Conservation (phyloP, 2,113 vertebrate genomes). For the Malurus cyaneus region DNA sequence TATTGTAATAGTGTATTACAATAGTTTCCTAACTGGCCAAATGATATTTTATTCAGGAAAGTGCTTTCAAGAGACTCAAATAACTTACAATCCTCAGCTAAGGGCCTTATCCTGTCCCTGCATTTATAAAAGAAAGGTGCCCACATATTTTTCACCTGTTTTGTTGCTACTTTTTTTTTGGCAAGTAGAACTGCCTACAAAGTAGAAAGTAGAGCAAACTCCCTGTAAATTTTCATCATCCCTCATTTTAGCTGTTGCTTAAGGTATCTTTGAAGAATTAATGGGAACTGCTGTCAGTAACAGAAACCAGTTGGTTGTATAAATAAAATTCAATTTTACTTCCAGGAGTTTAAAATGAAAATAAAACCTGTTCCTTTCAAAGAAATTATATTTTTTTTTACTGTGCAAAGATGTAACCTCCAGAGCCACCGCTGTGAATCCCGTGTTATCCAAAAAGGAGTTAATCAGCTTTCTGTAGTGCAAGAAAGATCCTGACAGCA, state of each 20-base stretch:
- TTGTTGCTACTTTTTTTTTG: not conserved
- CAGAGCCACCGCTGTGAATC: not conserved
- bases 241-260: not conserved
- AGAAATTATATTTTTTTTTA: not conserved
- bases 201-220: not conserved
- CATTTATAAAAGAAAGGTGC: not conserved
- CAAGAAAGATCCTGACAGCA: not conserved
- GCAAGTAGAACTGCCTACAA: not conserved
- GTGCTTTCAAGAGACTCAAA: not conserved
- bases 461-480: not conserved
- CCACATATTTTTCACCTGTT: not conserved
- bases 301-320: not conserved
- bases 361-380: not conserved
- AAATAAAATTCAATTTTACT: not conserved
- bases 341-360: not conserved
- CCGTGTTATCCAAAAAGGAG: not conserved
- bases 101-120: not conserved
- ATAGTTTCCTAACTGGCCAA: not conserved
- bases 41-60: not conserved
- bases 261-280: slow-evolving; percentile 1
- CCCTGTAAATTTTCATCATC: not conserved
- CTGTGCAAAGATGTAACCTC: not conserved
- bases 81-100: not conserved
- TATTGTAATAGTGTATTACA: not conserved
- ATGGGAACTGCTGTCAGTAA: not conserved